Evolutionary conservation across 2,888 invertebrate species (phyloP).

Genomic region (Diadromus collaris): DNA sequence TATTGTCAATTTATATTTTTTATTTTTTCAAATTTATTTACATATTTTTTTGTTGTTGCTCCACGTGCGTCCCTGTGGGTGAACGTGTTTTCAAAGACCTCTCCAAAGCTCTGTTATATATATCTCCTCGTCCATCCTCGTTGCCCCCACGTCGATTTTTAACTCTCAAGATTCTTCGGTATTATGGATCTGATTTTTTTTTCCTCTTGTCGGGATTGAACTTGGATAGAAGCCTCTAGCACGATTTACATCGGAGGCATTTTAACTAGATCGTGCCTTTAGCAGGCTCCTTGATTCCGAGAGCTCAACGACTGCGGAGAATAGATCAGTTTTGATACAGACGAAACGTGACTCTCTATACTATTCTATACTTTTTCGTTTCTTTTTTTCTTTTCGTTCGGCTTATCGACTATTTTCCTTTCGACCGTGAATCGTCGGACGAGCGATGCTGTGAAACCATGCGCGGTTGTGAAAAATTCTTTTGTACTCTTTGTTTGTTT

Average conservation of each 20-base stretch:
- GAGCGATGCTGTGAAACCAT: background rate
- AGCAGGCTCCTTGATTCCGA: slow-evolving; percentile 8
- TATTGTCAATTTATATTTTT: too few species aligned
- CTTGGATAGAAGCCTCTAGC: slow-evolving; percentile 28
- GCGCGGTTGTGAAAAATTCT: background rate
- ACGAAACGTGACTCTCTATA: slow-evolving; percentile 56
- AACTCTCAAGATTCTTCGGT: background rate
- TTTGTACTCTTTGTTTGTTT: background rate
- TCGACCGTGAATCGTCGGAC: slow-evolving; percentile 35
- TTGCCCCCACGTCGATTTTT: slow-evolving; percentile 5
- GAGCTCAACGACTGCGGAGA: slow-evolving; percentile 35
- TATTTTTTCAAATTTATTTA: background rate
- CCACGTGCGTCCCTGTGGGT: background rate
- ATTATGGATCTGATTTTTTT: background rate
- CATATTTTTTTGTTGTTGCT: background rate
- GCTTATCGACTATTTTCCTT: slow-evolving; percentile 35
- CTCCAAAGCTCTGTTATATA: slow-evolving; percentile 2
- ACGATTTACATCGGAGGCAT: slow-evolving; percentile 51
- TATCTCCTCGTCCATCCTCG: slow-evolving; percentile 9
- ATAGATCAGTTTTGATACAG: slow-evolving; percentile 59
- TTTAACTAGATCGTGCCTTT: slow-evolving; percentile 51
- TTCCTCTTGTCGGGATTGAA: slow-evolving; percentile 39
- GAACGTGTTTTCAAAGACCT: background rate
- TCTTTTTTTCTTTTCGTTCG: slow-evolving; percentile 33
- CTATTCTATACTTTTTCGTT: too few species aligned